These are phyloP conservation scores for Anadara kagoshimensis DNA, from an alignment of 1,140 invertebrate species.

Conservation along the genomic window DNA sequence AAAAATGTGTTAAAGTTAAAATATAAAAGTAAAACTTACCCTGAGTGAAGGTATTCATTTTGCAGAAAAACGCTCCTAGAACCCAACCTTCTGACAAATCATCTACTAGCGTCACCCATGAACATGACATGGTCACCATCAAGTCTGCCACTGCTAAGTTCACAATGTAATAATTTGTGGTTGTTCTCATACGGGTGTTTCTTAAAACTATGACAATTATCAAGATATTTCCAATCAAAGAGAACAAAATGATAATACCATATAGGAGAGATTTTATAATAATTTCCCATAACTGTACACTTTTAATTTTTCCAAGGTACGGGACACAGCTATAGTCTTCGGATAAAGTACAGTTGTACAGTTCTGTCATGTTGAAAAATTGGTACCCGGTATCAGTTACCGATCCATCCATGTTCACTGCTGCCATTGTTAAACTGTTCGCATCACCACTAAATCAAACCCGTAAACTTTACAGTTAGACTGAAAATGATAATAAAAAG, in stretches of 20 bases:
- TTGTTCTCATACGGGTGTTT: constrained; percentile 56
- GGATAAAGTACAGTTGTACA: too few species aligned
- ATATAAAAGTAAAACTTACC: constrained; percentile 60
- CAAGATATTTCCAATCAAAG: constrained; percentile 58
- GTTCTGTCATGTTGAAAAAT: too few species aligned
- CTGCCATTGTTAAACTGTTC: too few species aligned
- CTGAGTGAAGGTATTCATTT: constrained; percentile 74
- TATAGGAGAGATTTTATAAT: constrained; percentile 65
- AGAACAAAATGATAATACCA: constrained; percentile 56
- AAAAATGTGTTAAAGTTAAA: neutral
- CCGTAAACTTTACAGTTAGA: too few species aligned
- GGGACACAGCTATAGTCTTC: constrained; percentile 23
- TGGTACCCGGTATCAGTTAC: too few species aligned
- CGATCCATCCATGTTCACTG: too few species aligned
- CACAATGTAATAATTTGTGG: constrained; percentile 65
- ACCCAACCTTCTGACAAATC: constrained; percentile 62
- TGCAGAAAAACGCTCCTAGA: constrained; percentile 74
- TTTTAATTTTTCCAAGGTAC: constrained; percentile 30
- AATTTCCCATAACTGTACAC: constrained; percentile 50
- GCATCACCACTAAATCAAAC: too few species aligned
- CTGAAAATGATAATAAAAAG: too few species aligned
- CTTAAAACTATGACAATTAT: constrained; percentile 53
- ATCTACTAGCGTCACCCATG: constrained; percentile 74
- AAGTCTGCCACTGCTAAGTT: constrained; percentile 68
- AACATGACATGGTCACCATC: constrained; percentile 73